Evolutionary conservation across 2,113 vertebrate species (phyloP), one percentile per base, ranked within the genome.

Genomic region (Desmodus rotundus): DNA sequence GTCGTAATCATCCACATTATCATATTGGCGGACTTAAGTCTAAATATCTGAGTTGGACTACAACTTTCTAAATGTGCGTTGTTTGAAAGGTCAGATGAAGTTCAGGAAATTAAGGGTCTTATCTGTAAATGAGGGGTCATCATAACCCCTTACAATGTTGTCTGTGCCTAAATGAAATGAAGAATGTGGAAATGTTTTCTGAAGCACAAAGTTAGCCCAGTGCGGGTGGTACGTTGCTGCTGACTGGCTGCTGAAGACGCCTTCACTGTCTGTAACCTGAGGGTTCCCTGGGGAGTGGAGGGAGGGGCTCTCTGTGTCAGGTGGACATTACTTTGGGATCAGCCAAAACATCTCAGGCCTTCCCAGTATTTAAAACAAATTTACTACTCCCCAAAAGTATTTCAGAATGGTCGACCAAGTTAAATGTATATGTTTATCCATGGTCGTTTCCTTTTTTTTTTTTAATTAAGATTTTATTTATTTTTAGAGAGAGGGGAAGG

Each of bases 61-160:
- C 10, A 78, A 33, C 31, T 92, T 87, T 45, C 15, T 11, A 91
- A 78, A 50, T 77, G 28, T 54, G 2, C 41, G 20, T 16, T 52
- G 3, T 89, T 70, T 92, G 41, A 67, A 86, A 93, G 14, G 36
- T 73, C 38, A 65, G 7, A 50, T 84, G 36, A 47, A 83, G 84
- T 80, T 58, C 17, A 50, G 76, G 31, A 65, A 54, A 72, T 68
- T 74, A 28, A 8, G 14, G 31, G 86, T 61, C 45, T 88, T 19
- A n/a, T 0, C 45, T 43, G 3, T 26, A 26, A 65, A 76, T 0
- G 0, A 22, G 41, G 15, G 9, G 24, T 22, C 7, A 16, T 22
- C 17, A 4, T 28, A 68, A 8, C 28, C 16, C 80, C 7, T 63
- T 3, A 10, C 54, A 3, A 10, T 56, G 31, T 5, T 16, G 9